Evolutionary conservation across 2,113 vertebrate species (phyloP), one percentile per base, ranked within the genome.

Genomic region (Tragelaphus strepsiceros): DNA sequence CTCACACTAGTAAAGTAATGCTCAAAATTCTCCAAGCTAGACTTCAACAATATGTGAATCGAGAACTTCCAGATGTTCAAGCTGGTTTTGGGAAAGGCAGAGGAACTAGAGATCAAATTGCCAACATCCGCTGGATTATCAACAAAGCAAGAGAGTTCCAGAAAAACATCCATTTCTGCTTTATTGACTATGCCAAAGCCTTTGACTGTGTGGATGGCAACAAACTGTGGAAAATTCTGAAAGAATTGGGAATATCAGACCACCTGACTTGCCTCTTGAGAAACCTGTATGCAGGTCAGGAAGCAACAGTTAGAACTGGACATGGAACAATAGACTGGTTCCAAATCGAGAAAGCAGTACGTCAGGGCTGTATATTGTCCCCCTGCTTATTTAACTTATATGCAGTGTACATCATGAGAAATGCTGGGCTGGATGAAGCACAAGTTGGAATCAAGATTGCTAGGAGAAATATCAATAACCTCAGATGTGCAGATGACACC

Each of bases 121-220:
- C 64, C 17, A 71, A 2, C n/a, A 71, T 21, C 17, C 0, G 0
- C 1, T 35, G n/a, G 32, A 67, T 67, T 5, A 67, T 67, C 4
- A 1, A 67, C 35, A 67, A 67, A 67, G 17, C n/a, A 35, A 67
- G 64, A 67, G n/a, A 67, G 9, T 67, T 19, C 64, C 64, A 67
- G 64, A 67, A 35, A 67, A 67, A 67, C 32, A 71, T 21, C 64
- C 11, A 59, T 2, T 26, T 59, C 58, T 71, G 17, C 32, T 35
- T 35, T 21, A n/a, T 71, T 71, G n/a, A 71, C n/a, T 35, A 35
- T 71, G n/a, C 64, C n/a, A 71, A 71, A 35, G 17, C 64, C 17
- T 71, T 71, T 71, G 64, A 21, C 4, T 71, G 16, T 67, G 64
- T 11, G n/a, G 9, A 71, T 71, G 17, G 6, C 64, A 71, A 71